Evolutionary conservation across 2,888 invertebrate species (phyloP).

Genomic region (Andrena bicolor): DNA sequence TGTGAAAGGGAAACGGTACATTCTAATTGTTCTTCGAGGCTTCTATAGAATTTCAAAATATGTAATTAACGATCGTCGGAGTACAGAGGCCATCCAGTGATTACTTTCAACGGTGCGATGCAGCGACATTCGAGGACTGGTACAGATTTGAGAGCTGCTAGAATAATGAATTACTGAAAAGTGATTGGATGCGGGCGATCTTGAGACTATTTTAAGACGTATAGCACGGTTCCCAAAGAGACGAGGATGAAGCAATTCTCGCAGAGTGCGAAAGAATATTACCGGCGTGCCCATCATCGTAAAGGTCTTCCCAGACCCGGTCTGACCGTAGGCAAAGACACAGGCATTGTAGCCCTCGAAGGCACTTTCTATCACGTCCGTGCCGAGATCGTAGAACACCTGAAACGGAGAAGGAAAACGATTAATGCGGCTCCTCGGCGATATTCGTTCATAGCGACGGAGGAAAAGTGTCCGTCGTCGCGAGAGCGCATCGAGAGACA

Average conservation of each 20-base stretch:
- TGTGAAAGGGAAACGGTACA: not conserved
- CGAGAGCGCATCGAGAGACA: constrained; percentile 4
- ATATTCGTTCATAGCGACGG: not conserved
- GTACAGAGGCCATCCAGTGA: no score
- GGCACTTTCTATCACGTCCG: constrained; percentile 92
- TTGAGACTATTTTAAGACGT: constrained; percentile 25
- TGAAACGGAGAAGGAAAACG: constrained; percentile 65
- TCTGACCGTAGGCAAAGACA: constrained; percentile 96
- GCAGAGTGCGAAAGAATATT: constrained; percentile 71
- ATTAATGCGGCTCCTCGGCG: constrained; percentile 7
- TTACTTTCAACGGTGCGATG: no score
- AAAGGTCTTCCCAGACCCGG: constrained; percentile 96
- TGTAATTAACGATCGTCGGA: no score
- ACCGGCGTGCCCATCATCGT: constrained; percentile 96
- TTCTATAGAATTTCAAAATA: no score
- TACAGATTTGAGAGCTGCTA: no score
- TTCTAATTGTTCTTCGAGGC: no score
- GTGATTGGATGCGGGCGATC: constrained; percentile 4
- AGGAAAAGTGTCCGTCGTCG: constrained; percentile 44
- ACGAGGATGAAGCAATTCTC: not conserved
- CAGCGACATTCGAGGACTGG: no score
- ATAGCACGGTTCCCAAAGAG: not conserved
- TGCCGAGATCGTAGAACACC: constrained; percentile 91
- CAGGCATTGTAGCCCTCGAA: constrained; percentile 95
- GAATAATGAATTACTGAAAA: not conserved